These are phyloP conservation scores for Thysanoteuthis rhombus DNA, from an alignment of 2,888 invertebrate species.

Conservation along the genomic window DNA sequence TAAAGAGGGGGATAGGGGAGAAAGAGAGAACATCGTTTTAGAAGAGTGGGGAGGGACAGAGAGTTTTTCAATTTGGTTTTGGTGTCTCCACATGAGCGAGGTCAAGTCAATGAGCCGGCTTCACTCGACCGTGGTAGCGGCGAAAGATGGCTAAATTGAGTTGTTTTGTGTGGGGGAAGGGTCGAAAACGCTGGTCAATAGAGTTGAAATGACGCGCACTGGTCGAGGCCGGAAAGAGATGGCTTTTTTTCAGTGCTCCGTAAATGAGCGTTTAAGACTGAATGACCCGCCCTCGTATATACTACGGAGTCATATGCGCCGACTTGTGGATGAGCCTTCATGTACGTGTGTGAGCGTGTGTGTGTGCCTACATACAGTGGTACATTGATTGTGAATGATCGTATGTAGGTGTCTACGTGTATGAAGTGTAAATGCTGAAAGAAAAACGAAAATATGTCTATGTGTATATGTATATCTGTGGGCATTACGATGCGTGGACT, in stretches of 20 bases:
- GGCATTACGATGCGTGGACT: too few species aligned
- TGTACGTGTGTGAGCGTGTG: neutral
- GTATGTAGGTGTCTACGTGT: neutral
- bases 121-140: slow-evolving; percentile 12
- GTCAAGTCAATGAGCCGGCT: neutral
- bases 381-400: too few species aligned
- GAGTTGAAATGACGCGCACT: neutral
- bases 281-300: neutral
- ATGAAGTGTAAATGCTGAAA: neutral
- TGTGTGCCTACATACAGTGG: neutral
- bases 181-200: neutral
- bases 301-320: too few species aligned
- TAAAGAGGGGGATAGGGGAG: neutral
- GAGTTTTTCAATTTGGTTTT: neutral
- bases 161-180: neutral
- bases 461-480: too few species aligned
- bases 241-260: neutral
- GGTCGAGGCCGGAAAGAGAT: neutral
- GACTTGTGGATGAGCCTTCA: too few species aligned
- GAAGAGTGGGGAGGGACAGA: neutral
- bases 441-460: too few species aligned
- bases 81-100: neutral
- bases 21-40: neutral
- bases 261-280: neutral
- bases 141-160: neutral